Conservation (phyloP, 2,888 invertebrate species). For the Drosophila anomelani region DNA sequence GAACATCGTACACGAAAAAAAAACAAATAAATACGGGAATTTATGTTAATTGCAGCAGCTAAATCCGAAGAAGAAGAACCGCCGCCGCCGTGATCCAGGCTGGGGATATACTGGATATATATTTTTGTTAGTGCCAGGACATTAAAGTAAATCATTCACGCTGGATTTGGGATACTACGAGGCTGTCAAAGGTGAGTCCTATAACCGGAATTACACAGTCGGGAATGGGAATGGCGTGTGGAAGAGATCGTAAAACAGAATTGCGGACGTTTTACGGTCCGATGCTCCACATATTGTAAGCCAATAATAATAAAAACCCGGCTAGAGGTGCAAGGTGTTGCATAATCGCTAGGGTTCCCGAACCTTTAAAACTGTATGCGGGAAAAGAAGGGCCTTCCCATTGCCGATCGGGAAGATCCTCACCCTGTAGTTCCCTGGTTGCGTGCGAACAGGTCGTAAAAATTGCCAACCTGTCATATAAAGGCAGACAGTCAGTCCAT, state of each 20-base stretch:
- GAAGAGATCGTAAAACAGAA: conserved; percentile 19
- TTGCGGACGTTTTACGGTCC: conserved; percentile 36
- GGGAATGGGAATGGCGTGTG: conserved; percentile 6
- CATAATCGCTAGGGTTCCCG: conserved; percentile 58
- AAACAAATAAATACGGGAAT: conserved; percentile 57
- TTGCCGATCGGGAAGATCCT: conserved; percentile 12
- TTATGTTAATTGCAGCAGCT: conserved; percentile 53
- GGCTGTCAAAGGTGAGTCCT: conserved; percentile 84
- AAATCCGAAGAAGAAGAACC: conserved; percentile 18
- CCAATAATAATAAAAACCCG: conserved; percentile 36
- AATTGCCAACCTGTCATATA: conserved; percentile 35
- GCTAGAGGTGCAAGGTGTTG: conserved; percentile 57
- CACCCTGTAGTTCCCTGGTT: conserved; percentile 15
- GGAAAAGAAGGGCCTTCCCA: conserved; percentile 31
- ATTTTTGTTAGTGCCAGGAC: conserved; percentile 57
- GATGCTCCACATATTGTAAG: conserved; percentile 38
- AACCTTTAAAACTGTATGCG: conserved; percentile 51
- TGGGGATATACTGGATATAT: conserved; percentile 27
- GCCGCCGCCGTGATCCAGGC: conserved; percentile 19
- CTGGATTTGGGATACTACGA: conserved; percentile 85
- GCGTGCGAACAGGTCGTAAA: conserved; percentile 58
- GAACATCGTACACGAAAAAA: conserved; percentile 49
- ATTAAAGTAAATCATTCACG: conserved; percentile 82
- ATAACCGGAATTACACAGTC: conserved; percentile 15
- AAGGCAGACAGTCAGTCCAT: conserved; percentile 7